phyloP scores from a whole-genome alignment of 2,113 vertebrate genomes.

The Tragelaphus imberbis region DNA sequence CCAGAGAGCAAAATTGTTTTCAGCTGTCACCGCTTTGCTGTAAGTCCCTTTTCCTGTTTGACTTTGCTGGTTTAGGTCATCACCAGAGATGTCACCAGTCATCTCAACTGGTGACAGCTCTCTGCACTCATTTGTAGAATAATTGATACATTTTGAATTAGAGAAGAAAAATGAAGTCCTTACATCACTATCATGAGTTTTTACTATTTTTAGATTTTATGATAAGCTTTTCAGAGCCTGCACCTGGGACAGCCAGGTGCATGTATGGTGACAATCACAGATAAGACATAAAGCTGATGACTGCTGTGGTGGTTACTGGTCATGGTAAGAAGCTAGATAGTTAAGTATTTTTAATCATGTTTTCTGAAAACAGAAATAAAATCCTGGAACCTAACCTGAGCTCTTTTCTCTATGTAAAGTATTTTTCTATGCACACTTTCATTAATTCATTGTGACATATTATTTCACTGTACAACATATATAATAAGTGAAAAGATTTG shows the following conservation, averaged over 20 bases:
- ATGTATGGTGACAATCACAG: not conserved
- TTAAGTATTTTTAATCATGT: not conserved
- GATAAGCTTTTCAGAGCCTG: not conserved
- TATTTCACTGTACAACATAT: not conserved
- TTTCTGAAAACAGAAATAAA: slow-evolving; percentile 14
- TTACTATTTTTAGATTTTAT: not conserved
- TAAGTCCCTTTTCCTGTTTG: not conserved
- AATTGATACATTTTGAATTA: not conserved
- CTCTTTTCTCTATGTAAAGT: not conserved
- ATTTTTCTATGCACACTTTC: not conserved
- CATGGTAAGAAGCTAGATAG: not conserved
- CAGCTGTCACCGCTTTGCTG: not conserved
- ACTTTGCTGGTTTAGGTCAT: not conserved
- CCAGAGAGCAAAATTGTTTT: not conserved
- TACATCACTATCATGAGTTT: not conserved
- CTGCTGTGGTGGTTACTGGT: not conserved
- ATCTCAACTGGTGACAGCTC: not conserved
- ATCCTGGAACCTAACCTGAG: not conserved
- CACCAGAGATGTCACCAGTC: too few relatives aligned
- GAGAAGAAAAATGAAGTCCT: not conserved
- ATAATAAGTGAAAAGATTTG: not conserved
- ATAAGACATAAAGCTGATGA: not conserved
- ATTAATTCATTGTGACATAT: not conserved
- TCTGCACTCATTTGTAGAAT: not conserved
- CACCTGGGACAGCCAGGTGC: not conserved